Conservation (phyloP, 2,113 vertebrate species). For the Onychorhynchus coronatus region DNA sequence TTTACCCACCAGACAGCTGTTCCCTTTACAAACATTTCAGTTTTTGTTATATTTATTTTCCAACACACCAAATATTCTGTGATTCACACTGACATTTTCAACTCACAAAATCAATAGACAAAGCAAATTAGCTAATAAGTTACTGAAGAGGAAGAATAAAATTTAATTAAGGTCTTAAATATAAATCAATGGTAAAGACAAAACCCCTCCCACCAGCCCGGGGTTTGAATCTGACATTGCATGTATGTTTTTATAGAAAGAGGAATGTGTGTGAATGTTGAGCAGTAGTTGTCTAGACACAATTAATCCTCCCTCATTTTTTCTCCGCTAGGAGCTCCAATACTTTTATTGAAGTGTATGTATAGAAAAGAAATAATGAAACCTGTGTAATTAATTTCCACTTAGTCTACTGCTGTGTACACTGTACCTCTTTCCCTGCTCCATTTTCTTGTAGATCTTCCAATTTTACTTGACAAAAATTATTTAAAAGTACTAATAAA, state of each 20-base stretch:
- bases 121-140: not conserved
- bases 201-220: not conserved
- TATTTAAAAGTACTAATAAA: not conserved
- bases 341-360: not conserved
- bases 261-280: not conserved
- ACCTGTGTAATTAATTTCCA: not conserved
- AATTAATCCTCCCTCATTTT: not conserved
- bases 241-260: not conserved
- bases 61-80: not conserved
- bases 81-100: not conserved
- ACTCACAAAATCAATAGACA: not conserved
- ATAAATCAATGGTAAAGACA: not conserved
- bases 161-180: not conserved
- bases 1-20: not conserved
- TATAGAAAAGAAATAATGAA: not conserved
- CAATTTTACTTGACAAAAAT: not conserved
- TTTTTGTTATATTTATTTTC: not conserved
- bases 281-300: not conserved
- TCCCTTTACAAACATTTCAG: not conserved
- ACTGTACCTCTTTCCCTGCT: not conserved
- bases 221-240: not conserved
- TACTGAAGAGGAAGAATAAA: not conserved
- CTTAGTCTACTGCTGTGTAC: not conserved
- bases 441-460: not conserved
- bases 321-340: not conserved